Conservation (phyloP, 1,140 invertebrate genomes). For the Habropoda laboriosa region DNA sequence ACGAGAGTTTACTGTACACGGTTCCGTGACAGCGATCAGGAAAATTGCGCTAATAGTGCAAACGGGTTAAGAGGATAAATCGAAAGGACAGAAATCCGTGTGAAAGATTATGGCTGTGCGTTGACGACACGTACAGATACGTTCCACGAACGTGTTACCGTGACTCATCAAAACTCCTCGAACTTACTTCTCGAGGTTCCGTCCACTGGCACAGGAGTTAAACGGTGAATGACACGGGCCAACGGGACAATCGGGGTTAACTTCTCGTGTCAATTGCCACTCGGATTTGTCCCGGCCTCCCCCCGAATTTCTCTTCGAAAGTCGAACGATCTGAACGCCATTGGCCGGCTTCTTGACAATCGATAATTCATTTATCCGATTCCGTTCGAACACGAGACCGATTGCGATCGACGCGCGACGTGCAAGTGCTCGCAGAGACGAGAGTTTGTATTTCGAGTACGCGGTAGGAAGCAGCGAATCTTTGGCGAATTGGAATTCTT, state of each 20-base stretch:
- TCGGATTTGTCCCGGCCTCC: constrained; percentile 51
- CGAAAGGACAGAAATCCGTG: neutral
- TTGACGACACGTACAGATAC: neutral
- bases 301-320: constrained; percentile 20
- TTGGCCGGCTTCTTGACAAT: constrained; percentile 12
- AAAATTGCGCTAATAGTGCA: too few relatives aligned
- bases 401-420: neutral
- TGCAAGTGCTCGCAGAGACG: neutral
- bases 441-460: too few relatives aligned
- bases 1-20: too few relatives aligned
- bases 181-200: constrained; percentile 24
- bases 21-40: too few relatives aligned
- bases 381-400: neutral
- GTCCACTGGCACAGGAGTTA: constrained; percentile 59
- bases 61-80: too few relatives aligned
- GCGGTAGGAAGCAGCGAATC: too few relatives aligned
- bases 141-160: constrained; percentile 31
- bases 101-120: neutral
- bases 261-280: constrained; percentile 75
- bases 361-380: constrained; percentile 2
- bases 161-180: constrained; percentile 45
- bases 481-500: too few relatives aligned
- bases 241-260: constrained; percentile 71
- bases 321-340: neutral
- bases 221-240: constrained; percentile 66